These are phyloP conservation scores for Brachynemurus nebulosus DNA, from an alignment of 2,888 invertebrate genomes.

Conservation along the genomic window DNA sequence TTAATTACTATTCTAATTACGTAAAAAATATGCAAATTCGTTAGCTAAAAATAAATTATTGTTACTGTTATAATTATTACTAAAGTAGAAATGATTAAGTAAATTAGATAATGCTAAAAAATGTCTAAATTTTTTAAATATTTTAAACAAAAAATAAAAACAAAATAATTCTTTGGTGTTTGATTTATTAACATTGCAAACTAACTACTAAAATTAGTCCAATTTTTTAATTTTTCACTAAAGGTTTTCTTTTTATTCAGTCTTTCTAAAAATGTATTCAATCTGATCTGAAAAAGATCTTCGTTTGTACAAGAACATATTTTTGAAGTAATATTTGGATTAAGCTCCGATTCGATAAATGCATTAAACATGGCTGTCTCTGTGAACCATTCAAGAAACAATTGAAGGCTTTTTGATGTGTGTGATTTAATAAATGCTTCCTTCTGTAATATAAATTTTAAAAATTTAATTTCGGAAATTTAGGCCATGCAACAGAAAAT, in stretches of 20 bases:
- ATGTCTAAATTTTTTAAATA: too few relatives aligned
- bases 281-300: constrained; percentile 28
- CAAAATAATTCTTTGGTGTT: too few relatives aligned
- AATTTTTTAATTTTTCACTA: constrained; percentile 7
- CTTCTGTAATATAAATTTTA: constrained; percentile 40
- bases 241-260: constrained; percentile 3
- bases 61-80: too few relatives aligned
- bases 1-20: too few relatives aligned
- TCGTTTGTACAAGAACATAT: constrained; percentile 24
- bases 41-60: too few relatives aligned
- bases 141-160: too few relatives aligned
- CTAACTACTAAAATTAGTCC: background rate
- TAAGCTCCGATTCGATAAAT: constrained; percentile 42
- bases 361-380: constrained; percentile 77
- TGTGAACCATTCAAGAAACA: constrained; percentile 75
- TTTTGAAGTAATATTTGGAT: background rate
- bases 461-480: too few relatives aligned
- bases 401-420: constrained; percentile 46
- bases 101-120: too few relatives aligned
- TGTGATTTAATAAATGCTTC: constrained; percentile 50
- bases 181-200: too few relatives aligned
- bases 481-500: background rate
- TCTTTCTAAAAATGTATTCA: constrained; percentile 24
- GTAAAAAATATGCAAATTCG: too few relatives aligned
- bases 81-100: too few relatives aligned